A percentile compares a stretch with the other conserved stretches of the same genome.
These are phyloP conservation scores for Drosophila aldrichi DNA, from an alignment of 2,888 invertebrate genomes.

Conservation along the genomic window DNA sequence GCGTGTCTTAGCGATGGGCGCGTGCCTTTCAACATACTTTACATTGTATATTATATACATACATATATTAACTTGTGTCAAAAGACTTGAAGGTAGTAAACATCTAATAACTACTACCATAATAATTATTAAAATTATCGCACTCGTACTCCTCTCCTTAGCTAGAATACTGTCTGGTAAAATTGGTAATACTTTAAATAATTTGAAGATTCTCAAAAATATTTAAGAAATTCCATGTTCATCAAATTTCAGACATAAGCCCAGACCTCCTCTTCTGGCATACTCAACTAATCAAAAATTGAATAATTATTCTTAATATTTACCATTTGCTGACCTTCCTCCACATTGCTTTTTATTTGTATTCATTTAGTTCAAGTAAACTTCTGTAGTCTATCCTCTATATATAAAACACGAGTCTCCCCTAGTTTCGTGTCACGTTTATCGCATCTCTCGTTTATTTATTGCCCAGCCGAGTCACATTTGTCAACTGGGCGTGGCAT, in stretches of 20 bases:
- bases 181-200: too few relatives aligned
- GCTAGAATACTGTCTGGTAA: too few relatives aligned
- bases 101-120: too few relatives aligned
- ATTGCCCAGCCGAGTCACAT: constrained; percentile 5
- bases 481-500: constrained; percentile 45
- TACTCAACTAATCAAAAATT: too few relatives aligned
- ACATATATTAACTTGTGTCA: not conserved
- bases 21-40: not conserved
- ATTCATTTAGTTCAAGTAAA: not conserved
- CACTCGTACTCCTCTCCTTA: too few relatives aligned
- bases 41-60: not conserved
- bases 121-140: too few relatives aligned
- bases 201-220: too few relatives aligned
- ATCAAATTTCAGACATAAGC: too few relatives aligned
- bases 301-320: not conserved
- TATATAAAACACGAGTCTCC: not conserved
- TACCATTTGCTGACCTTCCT: not conserved
- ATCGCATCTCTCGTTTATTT: constrained; percentile 25
- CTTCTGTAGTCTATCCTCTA: not conserved
- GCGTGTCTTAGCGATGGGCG: constrained; percentile 32
- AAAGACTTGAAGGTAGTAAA: not conserved
- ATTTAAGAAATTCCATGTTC: too few relatives aligned
- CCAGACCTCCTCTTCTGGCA: too few relatives aligned
- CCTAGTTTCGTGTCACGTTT: constrained; percentile 5
- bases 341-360: not conserved